Conservation (phyloP, 2,888 invertebrate genomes). For the Smittia aterrima region DNA sequence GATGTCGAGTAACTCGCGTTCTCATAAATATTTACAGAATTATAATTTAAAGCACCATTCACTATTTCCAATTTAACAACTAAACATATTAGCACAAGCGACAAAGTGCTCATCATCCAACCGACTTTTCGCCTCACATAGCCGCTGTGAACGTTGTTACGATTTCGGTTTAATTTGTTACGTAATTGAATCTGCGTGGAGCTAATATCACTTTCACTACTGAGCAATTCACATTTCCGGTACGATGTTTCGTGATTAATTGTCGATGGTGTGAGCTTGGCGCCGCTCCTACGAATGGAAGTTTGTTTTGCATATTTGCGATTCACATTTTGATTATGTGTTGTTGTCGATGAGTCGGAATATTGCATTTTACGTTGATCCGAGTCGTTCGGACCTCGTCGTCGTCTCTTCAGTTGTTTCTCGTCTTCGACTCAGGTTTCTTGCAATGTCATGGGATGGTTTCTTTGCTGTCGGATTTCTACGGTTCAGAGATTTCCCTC, state of each 20-base stretch:
- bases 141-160: slow-evolving; percentile 31
- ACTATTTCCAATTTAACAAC: slow-evolving; percentile 36
- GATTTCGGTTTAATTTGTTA: slow-evolving; percentile 24
- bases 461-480: background rate
- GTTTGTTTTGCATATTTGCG: slow-evolving; percentile 25
- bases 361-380: slow-evolving; percentile 35
- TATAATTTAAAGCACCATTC: slow-evolving; percentile 40
- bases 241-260: background rate
- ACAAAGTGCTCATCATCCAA: slow-evolving; percentile 7
- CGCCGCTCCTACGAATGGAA: background rate
- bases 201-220: slow-evolving; percentile 40
- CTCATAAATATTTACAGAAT: slow-evolving; percentile 35
- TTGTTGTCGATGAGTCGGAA: slow-evolving; percentile 31
- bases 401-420: background rate
- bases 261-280: background rate
- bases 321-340: slow-evolving; percentile 37
- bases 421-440: background rate
- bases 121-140: slow-evolving; percentile 36
- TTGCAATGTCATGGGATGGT: slow-evolving; percentile 13
- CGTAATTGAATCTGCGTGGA: slow-evolving; percentile 27
- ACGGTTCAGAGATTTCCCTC: background rate
- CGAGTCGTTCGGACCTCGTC: slow-evolving; percentile 1
- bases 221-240: slow-evolving; percentile 19
- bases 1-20: slow-evolving; percentile 17
- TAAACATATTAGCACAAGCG: slow-evolving; percentile 39